These are phyloP conservation scores for Hemibagrus guttatus DNA, from an alignment of 2,797 vertebrate species.

Conservation along the genomic window DNA sequence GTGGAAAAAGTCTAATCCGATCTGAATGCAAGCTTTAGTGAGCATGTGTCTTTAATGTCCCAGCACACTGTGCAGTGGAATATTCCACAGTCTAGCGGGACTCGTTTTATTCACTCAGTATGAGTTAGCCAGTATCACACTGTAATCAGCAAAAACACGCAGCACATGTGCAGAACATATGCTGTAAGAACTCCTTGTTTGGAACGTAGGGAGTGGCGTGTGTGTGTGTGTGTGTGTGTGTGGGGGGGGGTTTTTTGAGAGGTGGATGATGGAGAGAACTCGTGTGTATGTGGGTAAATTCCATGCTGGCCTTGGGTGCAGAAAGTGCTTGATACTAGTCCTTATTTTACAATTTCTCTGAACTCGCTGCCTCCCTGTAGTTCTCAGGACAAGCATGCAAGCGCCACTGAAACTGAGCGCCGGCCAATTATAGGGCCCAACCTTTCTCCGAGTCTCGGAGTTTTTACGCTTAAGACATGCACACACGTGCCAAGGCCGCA, in stretches of 20 bases:
- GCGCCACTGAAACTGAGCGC: conserved; percentile 9
- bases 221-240: conserved; percentile 13
- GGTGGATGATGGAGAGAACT: conserved; percentile 7
- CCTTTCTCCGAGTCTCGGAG: background rate
- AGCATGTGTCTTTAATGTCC: conserved; percentile 35
- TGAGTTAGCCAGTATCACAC: conserved; percentile 34
- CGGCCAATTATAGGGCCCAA: conserved; percentile 23
- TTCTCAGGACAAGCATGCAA: background rate
- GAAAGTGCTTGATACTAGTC: conserved; percentile 15
- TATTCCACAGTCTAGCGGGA: conserved; percentile 21
- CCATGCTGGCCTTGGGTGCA: conserved; percentile 23
- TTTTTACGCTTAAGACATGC: conserved; percentile 36
- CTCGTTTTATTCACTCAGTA: conserved; percentile 29
- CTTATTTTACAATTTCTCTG: conserved; percentile 13
- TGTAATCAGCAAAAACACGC: conserved; percentile 34
- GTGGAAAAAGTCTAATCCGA: conserved; percentile 5
- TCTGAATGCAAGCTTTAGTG: background rate
- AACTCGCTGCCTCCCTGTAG: background rate
- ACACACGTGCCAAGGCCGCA: conserved; percentile 22
- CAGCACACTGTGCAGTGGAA: conserved; percentile 27
- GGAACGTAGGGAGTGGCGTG: conserved; percentile 29
- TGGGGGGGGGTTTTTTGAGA: conserved; percentile 16
- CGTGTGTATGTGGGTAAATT: conserved; percentile 27
- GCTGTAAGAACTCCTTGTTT: conserved; percentile 41
- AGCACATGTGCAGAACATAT: conserved; percentile 55